Conservation (phyloP, 2,797 vertebrate genomes). For the Lithobates pipiens region DNA sequence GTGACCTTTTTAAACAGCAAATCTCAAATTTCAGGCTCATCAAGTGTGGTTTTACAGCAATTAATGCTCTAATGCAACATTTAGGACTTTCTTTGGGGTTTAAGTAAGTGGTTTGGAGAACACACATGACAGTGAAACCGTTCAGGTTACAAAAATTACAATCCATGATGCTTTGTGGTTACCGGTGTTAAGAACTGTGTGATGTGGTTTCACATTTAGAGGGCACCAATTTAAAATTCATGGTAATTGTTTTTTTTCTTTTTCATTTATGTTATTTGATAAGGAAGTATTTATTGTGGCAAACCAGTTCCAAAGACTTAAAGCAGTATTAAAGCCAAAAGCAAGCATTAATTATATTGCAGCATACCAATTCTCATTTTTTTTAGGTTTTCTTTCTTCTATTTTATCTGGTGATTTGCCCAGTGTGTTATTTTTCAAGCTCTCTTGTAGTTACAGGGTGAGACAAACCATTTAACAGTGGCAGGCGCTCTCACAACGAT, state of each 20-base stretch:
- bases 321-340: too few relatives aligned
- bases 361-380: too few relatives aligned
- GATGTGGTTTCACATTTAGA: constrained; percentile 47
- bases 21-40: constrained; percentile 59
- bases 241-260: not conserved
- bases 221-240: constrained; percentile 10
- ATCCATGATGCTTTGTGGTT: constrained; percentile 54
- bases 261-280: not conserved
- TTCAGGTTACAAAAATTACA: constrained; percentile 64
- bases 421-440: too few relatives aligned
- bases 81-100: constrained; percentile 62
- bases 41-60: constrained; percentile 65
- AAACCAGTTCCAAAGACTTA: not conserved
- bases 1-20: constrained; percentile 62
- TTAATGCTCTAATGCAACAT: constrained; percentile 62
- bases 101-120: constrained; percentile 68
- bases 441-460: too few relatives aligned
- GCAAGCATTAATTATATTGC: too few relatives aligned
- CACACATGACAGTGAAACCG: constrained; percentile 67
- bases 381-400: too few relatives aligned
- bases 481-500: too few relatives aligned
- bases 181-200: constrained; percentile 63
- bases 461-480: too few relatives aligned
- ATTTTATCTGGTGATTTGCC: too few relatives aligned
- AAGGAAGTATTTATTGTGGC: not conserved